These are phyloP conservation scores for Gonocerus acuteangulatus DNA, from an alignment of 2,888 invertebrate genomes.

Conservation along the genomic window DNA sequence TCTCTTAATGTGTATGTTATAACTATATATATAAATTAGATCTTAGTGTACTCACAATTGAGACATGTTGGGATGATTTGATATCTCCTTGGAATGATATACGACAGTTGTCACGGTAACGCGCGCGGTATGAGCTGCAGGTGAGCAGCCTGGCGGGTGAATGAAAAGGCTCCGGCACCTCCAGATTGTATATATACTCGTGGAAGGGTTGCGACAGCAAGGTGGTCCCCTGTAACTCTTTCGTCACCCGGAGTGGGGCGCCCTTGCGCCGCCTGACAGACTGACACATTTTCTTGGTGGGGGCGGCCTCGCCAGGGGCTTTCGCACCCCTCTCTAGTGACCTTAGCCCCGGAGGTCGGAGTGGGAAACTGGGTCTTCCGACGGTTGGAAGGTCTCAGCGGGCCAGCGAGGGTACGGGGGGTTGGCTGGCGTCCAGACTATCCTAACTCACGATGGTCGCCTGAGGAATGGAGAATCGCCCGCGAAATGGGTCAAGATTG, in stretches of 20 bases:
- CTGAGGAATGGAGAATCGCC: too few relatives aligned
- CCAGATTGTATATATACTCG: conserved; percentile 10
- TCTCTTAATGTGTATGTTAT: too few relatives aligned
- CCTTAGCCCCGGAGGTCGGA: too few relatives aligned
- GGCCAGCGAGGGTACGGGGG: too few relatives aligned
- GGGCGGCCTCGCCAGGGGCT: too few relatives aligned
- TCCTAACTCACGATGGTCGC: too few relatives aligned
- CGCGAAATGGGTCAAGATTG: too few relatives aligned
- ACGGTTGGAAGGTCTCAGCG: too few relatives aligned
- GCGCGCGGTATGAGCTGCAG: background rate
- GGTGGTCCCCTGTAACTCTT: background rate
- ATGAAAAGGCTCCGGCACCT: background rate
- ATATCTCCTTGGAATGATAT: background rate
- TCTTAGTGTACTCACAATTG: conserved; percentile 2
- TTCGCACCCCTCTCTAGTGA: too few relatives aligned
- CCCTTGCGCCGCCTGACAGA: conserved; percentile 19
- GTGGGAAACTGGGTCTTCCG: too few relatives aligned
- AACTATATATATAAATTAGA: background rate
- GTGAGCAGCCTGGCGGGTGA: conserved; percentile 13
- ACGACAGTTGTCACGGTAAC: too few relatives aligned
- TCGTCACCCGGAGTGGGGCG: conserved; percentile 6
- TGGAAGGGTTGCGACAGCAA: background rate
- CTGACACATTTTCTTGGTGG: conserved; percentile 7
- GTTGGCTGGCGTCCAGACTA: too few relatives aligned
- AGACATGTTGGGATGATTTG: background rate